Evolutionary conservation across 2,113 vertebrate species (phyloP).

Genomic region (Athene cunicularia): DNA sequence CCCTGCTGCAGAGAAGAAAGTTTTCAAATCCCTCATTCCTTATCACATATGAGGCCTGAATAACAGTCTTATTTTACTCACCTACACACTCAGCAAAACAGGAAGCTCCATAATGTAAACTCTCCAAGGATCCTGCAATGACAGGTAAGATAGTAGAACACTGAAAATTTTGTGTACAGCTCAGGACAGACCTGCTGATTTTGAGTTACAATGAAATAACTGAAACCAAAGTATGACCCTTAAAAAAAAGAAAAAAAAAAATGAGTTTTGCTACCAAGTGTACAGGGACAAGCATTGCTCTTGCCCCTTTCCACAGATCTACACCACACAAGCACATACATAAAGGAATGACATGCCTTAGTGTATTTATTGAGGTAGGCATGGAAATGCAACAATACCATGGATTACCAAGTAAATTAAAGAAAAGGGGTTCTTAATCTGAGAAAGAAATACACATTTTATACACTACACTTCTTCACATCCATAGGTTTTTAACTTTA

Average conservation of each 20-base stretch:
- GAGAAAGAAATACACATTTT: background rate
- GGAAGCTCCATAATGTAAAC: background rate
- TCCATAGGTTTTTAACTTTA: background rate
- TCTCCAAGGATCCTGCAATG: slow-evolving; percentile 29
- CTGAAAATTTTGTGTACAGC: background rate
- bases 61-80: background rate
- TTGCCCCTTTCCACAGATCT: background rate
- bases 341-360: background rate
- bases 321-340: background rate
- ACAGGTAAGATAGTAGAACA: background rate
- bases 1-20: background rate
- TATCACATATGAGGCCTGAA: background rate
- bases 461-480: background rate
- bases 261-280: background rate
- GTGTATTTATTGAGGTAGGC: background rate
- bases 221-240: background rate
- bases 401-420: background rate
- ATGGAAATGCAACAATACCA: background rate
- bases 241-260: background rate
- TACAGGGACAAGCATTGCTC: background rate
- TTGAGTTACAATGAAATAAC: background rate
- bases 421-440: background rate
- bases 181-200: background rate
- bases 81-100: slow-evolving; percentile 2
- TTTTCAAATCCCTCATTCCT: background rate